Base-by-base conservation (phyloP, 1,140 invertebrate species). In the Aphelenchoides besseyi region DNA sequence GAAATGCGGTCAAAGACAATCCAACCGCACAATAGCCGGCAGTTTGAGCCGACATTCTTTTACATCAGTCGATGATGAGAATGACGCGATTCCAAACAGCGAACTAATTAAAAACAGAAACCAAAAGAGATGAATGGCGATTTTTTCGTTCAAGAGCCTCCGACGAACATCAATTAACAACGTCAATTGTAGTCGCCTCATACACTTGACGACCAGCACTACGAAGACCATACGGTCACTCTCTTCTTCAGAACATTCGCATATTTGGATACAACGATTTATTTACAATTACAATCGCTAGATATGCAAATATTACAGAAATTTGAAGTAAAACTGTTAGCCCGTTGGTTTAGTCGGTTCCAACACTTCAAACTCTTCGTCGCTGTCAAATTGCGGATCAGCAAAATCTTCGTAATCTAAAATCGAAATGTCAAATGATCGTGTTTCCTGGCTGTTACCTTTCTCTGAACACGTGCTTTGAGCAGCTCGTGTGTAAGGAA, bases 331-430 rank as follows among this genome's bases (percentile, higher is more conserved):
- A n/a, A n/a, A n/a, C n/a, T n/a, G n/a, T n/a, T n/a, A n/a, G n/a
- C n/a, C n/a, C n/a, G n/a, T n/a, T n/a, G n/a, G n/a, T n/a, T n/a
- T n/a, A n/a, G n/a, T n/a, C n/a, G 41, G 41, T 53, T 77, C 41
- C 5, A 78, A 52, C 18, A 78, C 16, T 69, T 78, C 76, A 68
- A 78, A 78, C n/a, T 81, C 29, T n/a, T 78, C 77, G 93, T 83
- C 81, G 30, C 74, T 79, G 55, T 80, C 80, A 64, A 61, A 84
- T 16, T 78, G 73, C 0, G 79, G 77, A 26, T 78, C 79, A 5
- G 70, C 74, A n/a, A 82, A 77, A 57, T 82, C 81, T 33, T 74
- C 73, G 54, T 79, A 82, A 29, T 82, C 81, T 84, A 64, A 64
- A 74, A 71, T 35, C 9, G n/a, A 74, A 68, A 32, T 18, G 2